Conservation (phyloP, 2,888 invertebrate genomes). For the Nomada flava region DNA sequence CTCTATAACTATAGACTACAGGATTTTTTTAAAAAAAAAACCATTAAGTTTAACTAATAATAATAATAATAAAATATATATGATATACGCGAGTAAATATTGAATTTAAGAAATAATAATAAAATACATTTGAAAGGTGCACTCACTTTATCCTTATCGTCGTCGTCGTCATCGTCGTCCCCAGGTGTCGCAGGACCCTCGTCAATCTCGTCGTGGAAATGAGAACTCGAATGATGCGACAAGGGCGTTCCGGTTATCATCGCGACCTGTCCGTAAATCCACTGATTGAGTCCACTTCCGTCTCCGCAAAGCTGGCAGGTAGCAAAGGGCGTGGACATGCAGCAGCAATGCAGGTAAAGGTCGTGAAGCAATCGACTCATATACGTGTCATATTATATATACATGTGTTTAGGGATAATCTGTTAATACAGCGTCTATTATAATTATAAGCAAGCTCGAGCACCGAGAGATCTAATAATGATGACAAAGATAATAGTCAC, state of each 20-base stretch:
- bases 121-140: slow-evolving; percentile 37
- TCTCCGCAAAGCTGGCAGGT: slow-evolving; percentile 65
- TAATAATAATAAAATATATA: too few species aligned
- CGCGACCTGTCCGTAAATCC: slow-evolving; percentile 82
- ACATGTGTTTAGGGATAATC: background rate
- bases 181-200: slow-evolving; percentile 80
- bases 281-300: slow-evolving; percentile 69
- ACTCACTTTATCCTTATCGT: slow-evolving; percentile 93
- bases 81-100: too few species aligned
- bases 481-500: background rate
- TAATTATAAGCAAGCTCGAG: slow-evolving; percentile 26
- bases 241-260: slow-evolving; percentile 82
- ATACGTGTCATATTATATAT: background rate
- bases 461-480: background rate
- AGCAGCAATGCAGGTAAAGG: slow-evolving; percentile 64
- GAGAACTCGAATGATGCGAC: slow-evolving; percentile 75
- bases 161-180: slow-evolving; percentile 92
- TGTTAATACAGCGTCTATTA: slow-evolving; percentile 1
- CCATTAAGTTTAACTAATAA: too few species aligned
- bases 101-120: too few species aligned
- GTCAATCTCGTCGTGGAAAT: slow-evolving; percentile 76
- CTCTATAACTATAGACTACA: too few species aligned
- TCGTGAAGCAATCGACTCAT: slow-evolving; percentile 36
- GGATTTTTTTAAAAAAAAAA: too few species aligned
- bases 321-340: slow-evolving; percentile 66